phyloP scores from a whole-genome alignment of 2,888 invertebrate species.

The Acleris laterana region DNA sequence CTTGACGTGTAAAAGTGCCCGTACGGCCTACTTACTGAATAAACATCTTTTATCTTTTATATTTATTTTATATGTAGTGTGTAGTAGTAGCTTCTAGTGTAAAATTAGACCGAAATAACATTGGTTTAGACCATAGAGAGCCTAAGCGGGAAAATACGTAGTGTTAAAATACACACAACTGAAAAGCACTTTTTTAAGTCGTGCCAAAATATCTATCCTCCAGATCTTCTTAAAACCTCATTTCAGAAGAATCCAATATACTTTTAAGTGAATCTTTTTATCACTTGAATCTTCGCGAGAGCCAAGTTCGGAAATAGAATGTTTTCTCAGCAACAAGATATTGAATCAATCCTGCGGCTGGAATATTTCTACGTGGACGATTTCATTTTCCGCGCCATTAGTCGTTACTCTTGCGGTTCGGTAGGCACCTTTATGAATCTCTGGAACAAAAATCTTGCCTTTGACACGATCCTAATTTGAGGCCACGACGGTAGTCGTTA shows the following conservation, averaged over 20 bases:
- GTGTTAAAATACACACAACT: too few species aligned
- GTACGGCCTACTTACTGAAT: too few species aligned
- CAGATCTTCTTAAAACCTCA: too few species aligned
- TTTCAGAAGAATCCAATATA: background rate
- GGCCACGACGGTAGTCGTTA: conserved; percentile 10
- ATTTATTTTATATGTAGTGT: too few species aligned
- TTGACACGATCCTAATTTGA: conserved; percentile 16
- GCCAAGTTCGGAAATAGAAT: conserved; percentile 35
- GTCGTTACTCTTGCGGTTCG: conserved; percentile 24
- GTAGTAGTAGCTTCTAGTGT: too few species aligned
- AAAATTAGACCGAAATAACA: too few species aligned
- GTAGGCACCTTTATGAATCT: conserved; percentile 18
- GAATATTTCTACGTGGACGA: conserved; percentile 57
- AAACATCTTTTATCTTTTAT: too few species aligned
- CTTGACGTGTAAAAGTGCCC: too few species aligned
- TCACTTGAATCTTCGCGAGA: conserved; percentile 11
- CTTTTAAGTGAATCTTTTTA: background rate
- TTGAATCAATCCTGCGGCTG: conserved; percentile 56
- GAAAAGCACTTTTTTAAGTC: too few species aligned
- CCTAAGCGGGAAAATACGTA: too few species aligned
- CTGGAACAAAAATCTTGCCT: conserved; percentile 8
- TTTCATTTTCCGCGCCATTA: conserved; percentile 47
- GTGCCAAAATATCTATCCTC: too few species aligned
- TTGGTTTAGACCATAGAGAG: too few species aligned
- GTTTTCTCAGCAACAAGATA: conserved; percentile 59